phyloP scores from a whole-genome alignment of 2,113 vertebrate species.

The Mystacornis crossleyi region DNA sequence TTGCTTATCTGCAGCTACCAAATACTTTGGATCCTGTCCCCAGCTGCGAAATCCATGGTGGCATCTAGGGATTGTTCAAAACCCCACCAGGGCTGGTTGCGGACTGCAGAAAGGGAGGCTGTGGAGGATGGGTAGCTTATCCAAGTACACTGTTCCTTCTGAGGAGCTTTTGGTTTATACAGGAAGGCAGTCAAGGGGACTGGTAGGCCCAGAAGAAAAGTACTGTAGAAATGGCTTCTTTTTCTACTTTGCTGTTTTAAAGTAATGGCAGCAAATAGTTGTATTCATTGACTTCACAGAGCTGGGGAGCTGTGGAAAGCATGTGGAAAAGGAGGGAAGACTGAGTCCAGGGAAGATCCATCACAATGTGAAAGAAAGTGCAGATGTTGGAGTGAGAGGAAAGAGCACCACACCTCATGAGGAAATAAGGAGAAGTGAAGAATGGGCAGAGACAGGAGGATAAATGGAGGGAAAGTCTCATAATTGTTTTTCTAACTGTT shows the following conservation, averaged over 20 bases:
- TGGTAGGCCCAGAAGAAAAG: neutral
- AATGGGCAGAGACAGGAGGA: neutral
- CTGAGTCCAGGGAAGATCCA: neutral
- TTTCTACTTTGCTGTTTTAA: neutral
- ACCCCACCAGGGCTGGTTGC: neutral
- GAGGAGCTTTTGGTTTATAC: neutral
- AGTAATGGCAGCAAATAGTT: neutral
- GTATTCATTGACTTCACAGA: neutral
- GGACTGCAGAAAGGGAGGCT: neutral
- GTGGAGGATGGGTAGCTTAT: neutral
- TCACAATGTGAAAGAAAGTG: neutral
- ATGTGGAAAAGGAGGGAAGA: neutral
- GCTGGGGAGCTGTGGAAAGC: neutral
- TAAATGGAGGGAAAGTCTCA: neutral
- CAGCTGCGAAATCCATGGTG: accelerated
- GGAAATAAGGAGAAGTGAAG: neutral
- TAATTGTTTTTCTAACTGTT: neutral
- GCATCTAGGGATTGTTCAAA: neutral
- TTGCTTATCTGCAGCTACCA: neutral
- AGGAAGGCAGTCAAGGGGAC: neutral
- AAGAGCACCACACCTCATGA: neutral
- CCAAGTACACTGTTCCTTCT: neutral
- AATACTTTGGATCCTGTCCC: neutral
- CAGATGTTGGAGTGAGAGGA: neutral
- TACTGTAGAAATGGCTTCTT: neutral